Evolutionary conservation across 2,797 vertebrate species (phyloP).

Genomic region (Ptychobarbus kaznakovi): DNA sequence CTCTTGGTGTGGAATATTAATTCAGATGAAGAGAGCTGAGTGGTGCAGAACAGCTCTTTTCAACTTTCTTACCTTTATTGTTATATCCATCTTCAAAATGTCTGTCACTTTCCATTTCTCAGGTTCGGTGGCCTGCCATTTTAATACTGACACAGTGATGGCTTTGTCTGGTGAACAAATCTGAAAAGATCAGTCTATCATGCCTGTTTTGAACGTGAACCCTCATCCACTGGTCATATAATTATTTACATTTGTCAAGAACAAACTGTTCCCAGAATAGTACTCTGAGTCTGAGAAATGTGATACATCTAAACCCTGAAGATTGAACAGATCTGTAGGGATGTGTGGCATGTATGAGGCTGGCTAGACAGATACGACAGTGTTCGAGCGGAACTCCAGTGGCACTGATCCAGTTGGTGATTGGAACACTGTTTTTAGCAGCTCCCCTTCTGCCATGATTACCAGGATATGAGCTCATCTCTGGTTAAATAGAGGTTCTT

Average conservation of each 20-base stretch:
- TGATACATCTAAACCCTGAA: conserved; percentile 20
- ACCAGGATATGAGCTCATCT: conserved; percentile 89
- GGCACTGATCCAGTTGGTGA: conserved; percentile 78
- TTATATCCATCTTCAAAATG: conserved; percentile 1
- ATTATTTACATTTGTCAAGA: conserved; percentile 33
- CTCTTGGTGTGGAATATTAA: conserved; percentile 73
- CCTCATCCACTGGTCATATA: conserved; percentile 16
- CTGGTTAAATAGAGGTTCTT: conserved; percentile 77
- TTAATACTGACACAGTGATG: background rate
- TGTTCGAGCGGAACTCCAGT: conserved; percentile 62
- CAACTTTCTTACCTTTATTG: conserved; percentile 12
- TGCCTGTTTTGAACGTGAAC: conserved; percentile 13
- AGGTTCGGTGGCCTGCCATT: background rate
- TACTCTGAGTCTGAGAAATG: conserved; percentile 23
- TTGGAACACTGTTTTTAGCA: conserved; percentile 85
- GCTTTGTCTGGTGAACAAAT: conserved; percentile 6
- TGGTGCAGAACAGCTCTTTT: conserved; percentile 61
- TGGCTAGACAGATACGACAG: conserved; percentile 7
- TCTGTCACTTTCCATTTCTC: background rate
- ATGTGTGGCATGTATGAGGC: conserved; percentile 27
- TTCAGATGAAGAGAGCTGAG: conserved; percentile 62
- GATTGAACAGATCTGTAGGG: conserved; percentile 20
- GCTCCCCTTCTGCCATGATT: conserved; percentile 80
- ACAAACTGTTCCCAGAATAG: conserved; percentile 37
- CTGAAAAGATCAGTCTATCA: conserved; percentile 25